phyloP scores from a whole-genome alignment of 1,140 invertebrate genomes.

The Drosophila nigrodunni region DNA sequence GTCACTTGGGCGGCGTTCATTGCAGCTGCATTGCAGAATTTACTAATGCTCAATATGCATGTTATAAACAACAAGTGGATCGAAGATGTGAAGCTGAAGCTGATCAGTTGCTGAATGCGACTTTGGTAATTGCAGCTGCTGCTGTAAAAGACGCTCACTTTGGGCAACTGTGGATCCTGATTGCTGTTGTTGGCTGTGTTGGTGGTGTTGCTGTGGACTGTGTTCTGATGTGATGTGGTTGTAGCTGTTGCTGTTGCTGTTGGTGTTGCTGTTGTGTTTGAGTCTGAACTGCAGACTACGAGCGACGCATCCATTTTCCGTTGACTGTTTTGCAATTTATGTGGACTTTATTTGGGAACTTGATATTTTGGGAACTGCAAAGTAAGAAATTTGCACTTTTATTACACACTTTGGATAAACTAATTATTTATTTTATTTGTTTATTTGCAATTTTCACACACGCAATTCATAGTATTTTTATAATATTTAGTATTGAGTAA shows the following conservation, averaged over 20 bases:
- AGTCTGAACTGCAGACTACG: neutral
- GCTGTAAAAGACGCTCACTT: conserved; percentile 63
- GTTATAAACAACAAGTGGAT: conserved; percentile 75
- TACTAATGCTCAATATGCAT: conserved; percentile 74
- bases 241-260: conserved; percentile 21
- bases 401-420: conserved; percentile 11
- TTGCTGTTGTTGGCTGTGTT: conserved; percentile 21
- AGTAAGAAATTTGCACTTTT: conserved; percentile 22
- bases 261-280: conserved; percentile 5
- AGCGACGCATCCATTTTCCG: conserved; percentile 14
- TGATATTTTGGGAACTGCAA: conserved; percentile 22
- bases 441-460: conserved; percentile 7
- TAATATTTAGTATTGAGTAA: conserved; percentile 54
- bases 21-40: conserved; percentile 73
- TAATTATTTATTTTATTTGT: no score
- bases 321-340: conserved; percentile 3
- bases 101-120: conserved; percentile 77
- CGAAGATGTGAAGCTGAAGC: conserved; percentile 77
- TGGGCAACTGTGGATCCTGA: conserved; percentile 27
- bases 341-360: conserved; percentile 4
- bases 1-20: conserved; percentile 66
- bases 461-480: conserved; percentile 1
- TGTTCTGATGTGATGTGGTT: neutral
- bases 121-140: conserved; percentile 73
- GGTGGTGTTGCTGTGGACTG: conserved; percentile 13